Percentiles rank a stretch among this genome's conserved stretches.
phyloP scores from a whole-genome alignment of 2,113 vertebrate genomes.

The Spheniscus mendiculus region DNA sequence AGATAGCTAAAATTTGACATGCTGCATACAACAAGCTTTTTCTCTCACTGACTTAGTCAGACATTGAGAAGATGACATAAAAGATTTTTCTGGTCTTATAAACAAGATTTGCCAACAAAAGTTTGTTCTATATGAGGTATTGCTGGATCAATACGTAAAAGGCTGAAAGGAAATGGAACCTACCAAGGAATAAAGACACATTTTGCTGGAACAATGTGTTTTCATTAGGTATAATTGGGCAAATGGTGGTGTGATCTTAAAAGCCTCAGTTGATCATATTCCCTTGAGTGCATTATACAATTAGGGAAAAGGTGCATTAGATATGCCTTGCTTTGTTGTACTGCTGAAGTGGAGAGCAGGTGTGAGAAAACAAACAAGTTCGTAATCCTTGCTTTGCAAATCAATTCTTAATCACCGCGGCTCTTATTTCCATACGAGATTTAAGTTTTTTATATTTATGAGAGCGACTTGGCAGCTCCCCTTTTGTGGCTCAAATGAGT shows the following conservation, averaged over 20 bases:
- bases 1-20: neutral
- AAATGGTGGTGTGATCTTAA: slow-evolving; percentile 21
- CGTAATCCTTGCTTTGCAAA: neutral
- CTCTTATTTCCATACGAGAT: slow-evolving; percentile 9
- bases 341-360: slow-evolving; percentile 7
- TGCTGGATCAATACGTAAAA: neutral
- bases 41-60: neutral
- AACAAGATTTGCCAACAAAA: neutral
- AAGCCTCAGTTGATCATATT: slow-evolving; percentile 21
- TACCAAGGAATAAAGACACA: neutral
- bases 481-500: neutral
- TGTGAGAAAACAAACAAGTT: slow-evolving; percentile 24
- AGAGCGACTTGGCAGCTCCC: neutral
- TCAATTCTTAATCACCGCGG: slow-evolving; percentile 12
- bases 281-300: slow-evolving; percentile 3
- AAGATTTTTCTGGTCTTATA: neutral
- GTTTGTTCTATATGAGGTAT: neutral
- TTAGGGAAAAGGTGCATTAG: slow-evolving; percentile 55
- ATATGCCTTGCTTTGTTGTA: neutral
- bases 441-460: slow-evolving; percentile 10
- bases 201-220: slow-evolving; percentile 30
- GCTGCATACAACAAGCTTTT: neutral
- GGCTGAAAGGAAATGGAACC: neutral
- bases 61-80: neutral
- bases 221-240: slow-evolving; percentile 40